These are phyloP conservation scores for Heterodera schachtii DNA, from an alignment of 1,140 invertebrate species.

Conservation along the genomic window DNA sequence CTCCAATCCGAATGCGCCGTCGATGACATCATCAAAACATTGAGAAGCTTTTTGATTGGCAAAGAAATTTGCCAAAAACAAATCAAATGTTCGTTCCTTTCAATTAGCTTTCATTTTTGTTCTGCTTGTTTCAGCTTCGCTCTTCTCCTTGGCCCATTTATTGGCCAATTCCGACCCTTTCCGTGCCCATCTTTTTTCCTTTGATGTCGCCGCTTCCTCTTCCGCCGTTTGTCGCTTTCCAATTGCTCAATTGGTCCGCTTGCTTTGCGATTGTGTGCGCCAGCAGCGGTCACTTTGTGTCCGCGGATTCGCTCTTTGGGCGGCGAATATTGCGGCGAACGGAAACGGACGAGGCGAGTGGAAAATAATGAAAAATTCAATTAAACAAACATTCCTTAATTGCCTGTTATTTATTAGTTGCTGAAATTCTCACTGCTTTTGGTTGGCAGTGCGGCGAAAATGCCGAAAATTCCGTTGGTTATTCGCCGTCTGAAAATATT, in stretches of 20 bases:
- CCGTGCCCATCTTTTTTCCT: neutral
- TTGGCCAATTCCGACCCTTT: constrained; percentile 2
- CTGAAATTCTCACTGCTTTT: neutral
- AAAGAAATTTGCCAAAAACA: neutral
- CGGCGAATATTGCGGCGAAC: constrained; percentile 27
- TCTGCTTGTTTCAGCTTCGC: neutral
- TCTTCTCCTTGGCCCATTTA: constrained; percentile 21
- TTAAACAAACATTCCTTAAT: neutral
- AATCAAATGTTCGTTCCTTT: constrained; percentile 7
- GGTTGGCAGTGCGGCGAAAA: neutral
- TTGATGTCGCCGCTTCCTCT: neutral
- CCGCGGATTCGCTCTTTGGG: constrained; percentile 27
- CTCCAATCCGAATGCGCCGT: neutral
- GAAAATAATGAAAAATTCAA: neutral
- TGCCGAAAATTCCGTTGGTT: neutral
- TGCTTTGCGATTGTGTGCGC: neutral
- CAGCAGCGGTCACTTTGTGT: constrained; percentile 16
- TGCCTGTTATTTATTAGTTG: neutral
- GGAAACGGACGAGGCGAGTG: neutral
- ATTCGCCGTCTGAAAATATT: neutral
- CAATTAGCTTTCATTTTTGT: neutral
- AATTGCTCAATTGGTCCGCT: neutral
- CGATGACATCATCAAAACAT: neutral
- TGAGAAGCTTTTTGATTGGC: constrained; percentile 7
- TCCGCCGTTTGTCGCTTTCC: neutral